phyloP scores from a whole-genome alignment of 2,888 invertebrate genomes.

The Melitaea athalia region DNA sequence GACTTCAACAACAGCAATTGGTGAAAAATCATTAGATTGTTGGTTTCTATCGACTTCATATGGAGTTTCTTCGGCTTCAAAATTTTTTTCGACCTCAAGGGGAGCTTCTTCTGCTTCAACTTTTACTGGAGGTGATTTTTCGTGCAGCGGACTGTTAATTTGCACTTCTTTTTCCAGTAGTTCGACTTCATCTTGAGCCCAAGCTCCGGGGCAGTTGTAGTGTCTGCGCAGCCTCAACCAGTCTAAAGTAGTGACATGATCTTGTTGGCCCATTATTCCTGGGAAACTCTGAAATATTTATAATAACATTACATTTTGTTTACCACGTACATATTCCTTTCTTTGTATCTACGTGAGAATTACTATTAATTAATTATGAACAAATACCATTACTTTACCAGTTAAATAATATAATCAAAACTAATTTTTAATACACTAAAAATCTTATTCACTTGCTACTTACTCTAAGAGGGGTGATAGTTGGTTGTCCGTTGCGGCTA shows the following conservation, averaged over 20 bases:
- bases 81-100: neutral
- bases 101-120: neutral
- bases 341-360: too few relatives aligned
- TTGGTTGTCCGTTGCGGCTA: conserved; percentile 83
- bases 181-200: conserved; percentile 44
- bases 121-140: neutral
- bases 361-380: too few relatives aligned
- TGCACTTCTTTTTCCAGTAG: conserved; percentile 13
- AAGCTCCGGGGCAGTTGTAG: conserved; percentile 72
- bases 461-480: conserved; percentile 82
- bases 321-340: neutral
- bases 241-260: conserved; percentile 70
- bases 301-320: neutral
- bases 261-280: conserved; percentile 72
- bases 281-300: conserved; percentile 57
- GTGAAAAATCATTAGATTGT: too few relatives aligned
- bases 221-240: conserved; percentile 73
- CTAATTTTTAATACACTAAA: too few relatives aligned
- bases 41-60: too few relatives aligned
- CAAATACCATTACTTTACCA: neutral
- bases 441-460: neutral
- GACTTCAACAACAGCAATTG: too few relatives aligned
- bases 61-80: neutral
- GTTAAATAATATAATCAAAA: neutral
- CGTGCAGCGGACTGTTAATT: neutral